A percentile compares a stretch with the other conserved stretches of the same genome.
Evolutionary conservation across 2,113 vertebrate genomes (phyloP).

Genomic region (Thamnophis sirtalis): DNA sequence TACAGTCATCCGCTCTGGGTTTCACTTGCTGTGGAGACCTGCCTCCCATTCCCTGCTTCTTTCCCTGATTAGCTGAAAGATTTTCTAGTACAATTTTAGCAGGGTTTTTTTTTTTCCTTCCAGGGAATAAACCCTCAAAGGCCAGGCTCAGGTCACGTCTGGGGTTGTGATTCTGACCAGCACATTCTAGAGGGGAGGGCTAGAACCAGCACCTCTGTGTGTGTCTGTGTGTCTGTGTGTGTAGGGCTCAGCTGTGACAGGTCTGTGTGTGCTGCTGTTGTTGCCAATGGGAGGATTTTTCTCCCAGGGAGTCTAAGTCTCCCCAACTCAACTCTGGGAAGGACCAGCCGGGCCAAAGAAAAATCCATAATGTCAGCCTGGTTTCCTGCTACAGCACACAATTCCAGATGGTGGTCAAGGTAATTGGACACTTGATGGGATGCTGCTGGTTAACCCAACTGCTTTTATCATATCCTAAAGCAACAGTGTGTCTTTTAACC

Average conservation of each 20-base stretch:
- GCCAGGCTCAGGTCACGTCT: not conserved
- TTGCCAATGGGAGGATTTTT: not conserved
- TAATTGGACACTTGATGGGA: conserved; percentile 44
- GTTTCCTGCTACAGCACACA: conserved; percentile 36
- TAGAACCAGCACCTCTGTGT: not conserved
- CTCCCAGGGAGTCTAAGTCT: not conserved
- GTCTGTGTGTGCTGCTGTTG: not conserved
- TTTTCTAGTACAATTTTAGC: not conserved
- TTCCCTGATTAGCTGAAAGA: not conserved
- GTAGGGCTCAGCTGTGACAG: not conserved
- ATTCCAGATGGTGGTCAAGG: conserved; percentile 48
- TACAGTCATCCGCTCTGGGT: too few relatives aligned
- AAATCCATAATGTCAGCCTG: conserved; percentile 36
- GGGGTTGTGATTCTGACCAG: not conserved
- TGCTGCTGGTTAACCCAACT: conserved; percentile 52
- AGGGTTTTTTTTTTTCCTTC: too few relatives aligned
- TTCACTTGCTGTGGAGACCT: not conserved
- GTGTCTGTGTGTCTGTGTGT: too few relatives aligned
- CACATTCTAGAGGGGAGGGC: not conserved
- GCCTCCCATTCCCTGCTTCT: not conserved
- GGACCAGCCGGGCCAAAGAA: conserved; percentile 36
- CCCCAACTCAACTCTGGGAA: not conserved
- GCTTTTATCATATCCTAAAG: conserved; percentile 52
- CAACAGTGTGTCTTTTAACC: conserved; percentile 55
- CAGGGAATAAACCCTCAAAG: not conserved